Base-by-base conservation (phyloP, 1,140 invertebrate genomes). In the Drosophila sproati region DNA sequence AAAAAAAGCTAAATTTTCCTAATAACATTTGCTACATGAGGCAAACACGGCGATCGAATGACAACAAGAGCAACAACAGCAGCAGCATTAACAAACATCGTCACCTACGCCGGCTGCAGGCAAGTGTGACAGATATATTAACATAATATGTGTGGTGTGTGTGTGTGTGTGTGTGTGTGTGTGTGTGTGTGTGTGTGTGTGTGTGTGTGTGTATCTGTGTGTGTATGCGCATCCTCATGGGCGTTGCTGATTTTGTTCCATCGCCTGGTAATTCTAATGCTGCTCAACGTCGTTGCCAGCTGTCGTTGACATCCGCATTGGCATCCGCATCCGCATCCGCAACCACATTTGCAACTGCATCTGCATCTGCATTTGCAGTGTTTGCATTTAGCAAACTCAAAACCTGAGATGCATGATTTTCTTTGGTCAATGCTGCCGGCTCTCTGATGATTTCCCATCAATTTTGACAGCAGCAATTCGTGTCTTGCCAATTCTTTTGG, bases 161-260 rank as follows among this genome's bases (percentile, higher is more conserved):
- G 29, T 43, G 41, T 34, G 12, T 12, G 20, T 56, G 29, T 37
- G 54, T 66, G 20, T 48, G 29, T 32, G 34, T 61, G 56, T 67
- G 45, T 70, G 61, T 50, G 37, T 35, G n/a, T 66, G 56, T 66
- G 20, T 48, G 29, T 32, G 31, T 61, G 56, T 67, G 45, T 70
- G 61, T 50, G 37, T 35, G n/a, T 66, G 56, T 50, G 57, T 41
- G 1, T 2, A 20, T 20, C 20, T 20, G 20, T 20, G 20, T 20
- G 1, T 75, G 52, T 59, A 35, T 61, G 41, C 62, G 72, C 52
- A 59, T 54, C 55, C 47, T 48, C 28, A 56, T 39, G 77, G 34
- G 45, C 50, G 59, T 64, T 67, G 63, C 70, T 86, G 82, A 86
- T 85, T 86, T 81, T 75, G 78, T 78, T 56, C 69, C 68, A 85